Percentiles rank a stretch among this genome's conserved stretches.
Conservation (phyloP, 2,888 invertebrate species). For the Argyresthia goedartella region DNA sequence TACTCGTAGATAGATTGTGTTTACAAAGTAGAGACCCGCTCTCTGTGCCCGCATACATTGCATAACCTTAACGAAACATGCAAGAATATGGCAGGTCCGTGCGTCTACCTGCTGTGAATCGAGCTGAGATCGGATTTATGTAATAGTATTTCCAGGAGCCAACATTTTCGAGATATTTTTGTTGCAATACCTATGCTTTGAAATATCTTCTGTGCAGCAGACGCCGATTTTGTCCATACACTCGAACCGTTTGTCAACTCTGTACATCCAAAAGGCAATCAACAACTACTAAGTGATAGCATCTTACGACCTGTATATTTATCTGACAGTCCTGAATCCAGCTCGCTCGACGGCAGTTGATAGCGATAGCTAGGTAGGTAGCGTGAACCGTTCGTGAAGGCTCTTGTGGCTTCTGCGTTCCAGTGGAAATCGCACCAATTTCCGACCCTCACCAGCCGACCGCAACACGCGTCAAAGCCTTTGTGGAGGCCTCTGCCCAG, state of each 20-base stretch:
- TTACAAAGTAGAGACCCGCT: conserved; percentile 4
- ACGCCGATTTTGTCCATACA: no score
- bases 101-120: no score
- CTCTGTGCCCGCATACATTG: background rate
- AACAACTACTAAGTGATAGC: no score
- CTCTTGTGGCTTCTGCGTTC: conserved; percentile 9
- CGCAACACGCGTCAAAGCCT: conserved; percentile 63
- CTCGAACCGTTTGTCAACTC: no score
- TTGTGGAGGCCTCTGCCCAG: conserved; percentile 34
- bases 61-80: background rate
- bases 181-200: no score
- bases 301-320: no score
- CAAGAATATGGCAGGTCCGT: background rate
- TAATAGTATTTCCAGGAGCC: no score
- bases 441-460: conserved; percentile 53
- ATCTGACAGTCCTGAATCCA: background rate
- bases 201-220: no score
- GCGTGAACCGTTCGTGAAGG: background rate
- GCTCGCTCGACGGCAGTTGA: background rate
- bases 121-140: no score
- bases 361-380: background rate
- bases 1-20: conserved; percentile 5
- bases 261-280: no score
- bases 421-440: conserved; percentile 55
- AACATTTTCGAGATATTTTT: no score